These are phyloP conservation scores for Eurypyga helias DNA, from an alignment of 2,113 vertebrate species.

Conservation along the genomic window DNA sequence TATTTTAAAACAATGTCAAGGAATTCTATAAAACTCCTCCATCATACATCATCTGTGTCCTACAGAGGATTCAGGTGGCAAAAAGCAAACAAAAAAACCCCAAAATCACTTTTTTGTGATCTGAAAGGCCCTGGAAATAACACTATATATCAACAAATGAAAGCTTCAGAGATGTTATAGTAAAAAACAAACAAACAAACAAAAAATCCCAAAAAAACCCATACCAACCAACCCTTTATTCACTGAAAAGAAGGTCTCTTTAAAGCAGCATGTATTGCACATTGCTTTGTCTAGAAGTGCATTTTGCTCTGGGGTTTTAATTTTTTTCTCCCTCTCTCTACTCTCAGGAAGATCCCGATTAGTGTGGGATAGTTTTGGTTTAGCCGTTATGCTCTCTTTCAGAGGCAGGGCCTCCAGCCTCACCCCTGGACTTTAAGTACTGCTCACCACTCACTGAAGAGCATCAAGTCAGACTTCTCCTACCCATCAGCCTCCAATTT, in stretches of 20 bases:
- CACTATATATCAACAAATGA: neutral
- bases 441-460: neutral
- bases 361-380: neutral
- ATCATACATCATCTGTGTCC: neutral
- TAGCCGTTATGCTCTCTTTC: neutral
- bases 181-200: neutral
- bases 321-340: neutral
- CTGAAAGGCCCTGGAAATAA: neutral
- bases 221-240: neutral
- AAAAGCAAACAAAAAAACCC: neutral
- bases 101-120: neutral
- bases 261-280: rapidly evolving
- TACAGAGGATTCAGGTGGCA: neutral
- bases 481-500: neutral
- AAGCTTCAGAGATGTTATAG: neutral
- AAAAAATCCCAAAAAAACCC: too few relatives aligned
- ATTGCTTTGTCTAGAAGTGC: neutral
- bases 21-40: neutral
- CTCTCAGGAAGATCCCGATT: neutral
- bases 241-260: neutral
- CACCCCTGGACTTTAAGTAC: neutral
- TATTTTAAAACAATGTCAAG: conserved; percentile 14
- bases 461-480: neutral
- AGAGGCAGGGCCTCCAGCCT: neutral
- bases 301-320: neutral